A percentile compares a stretch with the other conserved stretches of the same genome.
These are phyloP conservation scores for Takifugu bimaculatus DNA, from an alignment of 2,113 vertebrate genomes.

Conservation along the genomic window DNA sequence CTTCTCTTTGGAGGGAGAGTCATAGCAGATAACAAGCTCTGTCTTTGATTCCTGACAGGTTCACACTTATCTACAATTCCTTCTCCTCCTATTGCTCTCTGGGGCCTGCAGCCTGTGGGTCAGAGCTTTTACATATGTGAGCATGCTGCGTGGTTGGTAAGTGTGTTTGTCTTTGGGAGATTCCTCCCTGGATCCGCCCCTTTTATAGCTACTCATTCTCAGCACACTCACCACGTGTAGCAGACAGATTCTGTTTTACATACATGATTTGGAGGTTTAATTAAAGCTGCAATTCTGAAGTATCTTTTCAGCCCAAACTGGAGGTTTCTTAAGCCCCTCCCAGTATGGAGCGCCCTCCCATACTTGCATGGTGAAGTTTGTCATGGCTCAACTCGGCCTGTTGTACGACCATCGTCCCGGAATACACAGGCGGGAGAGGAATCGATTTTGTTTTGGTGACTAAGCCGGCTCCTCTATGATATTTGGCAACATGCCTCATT, in stretches of 20 bases:
- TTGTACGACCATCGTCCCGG: too few relatives aligned
- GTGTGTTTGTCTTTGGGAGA: slow-evolving; percentile 23
- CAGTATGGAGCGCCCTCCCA: too few relatives aligned
- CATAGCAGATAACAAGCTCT: slow-evolving; percentile 60
- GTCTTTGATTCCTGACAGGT: slow-evolving; percentile 63
- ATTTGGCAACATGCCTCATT: too few relatives aligned
- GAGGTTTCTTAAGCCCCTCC: too few relatives aligned
- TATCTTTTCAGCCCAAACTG: too few relatives aligned
- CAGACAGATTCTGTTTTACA: not conserved
- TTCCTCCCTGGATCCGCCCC: slow-evolving; percentile 12
- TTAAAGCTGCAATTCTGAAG: too few relatives aligned
- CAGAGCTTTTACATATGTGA: slow-evolving; percentile 21
- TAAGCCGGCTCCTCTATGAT: too few relatives aligned
- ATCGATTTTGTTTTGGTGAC: too few relatives aligned
- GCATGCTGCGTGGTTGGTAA: slow-evolving; percentile 36
- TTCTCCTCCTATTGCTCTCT: slow-evolving; percentile 38
- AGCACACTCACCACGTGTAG: slow-evolving; percentile 1
- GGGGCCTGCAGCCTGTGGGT: slow-evolving; percentile 29
- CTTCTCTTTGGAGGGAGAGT: slow-evolving; percentile 53
- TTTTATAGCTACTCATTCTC: slow-evolving; percentile 13
- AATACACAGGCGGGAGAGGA: too few relatives aligned
- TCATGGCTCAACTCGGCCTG: too few relatives aligned
- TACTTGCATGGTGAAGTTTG: too few relatives aligned
- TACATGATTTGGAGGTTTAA: too few relatives aligned
- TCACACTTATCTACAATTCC: slow-evolving; percentile 57